Percentiles rank a stretch among this genome's conserved stretches.
These are phyloP conservation scores for Todiramphus chloris DNA, from an alignment of 2,113 vertebrate genomes.

Conservation along the genomic window DNA sequence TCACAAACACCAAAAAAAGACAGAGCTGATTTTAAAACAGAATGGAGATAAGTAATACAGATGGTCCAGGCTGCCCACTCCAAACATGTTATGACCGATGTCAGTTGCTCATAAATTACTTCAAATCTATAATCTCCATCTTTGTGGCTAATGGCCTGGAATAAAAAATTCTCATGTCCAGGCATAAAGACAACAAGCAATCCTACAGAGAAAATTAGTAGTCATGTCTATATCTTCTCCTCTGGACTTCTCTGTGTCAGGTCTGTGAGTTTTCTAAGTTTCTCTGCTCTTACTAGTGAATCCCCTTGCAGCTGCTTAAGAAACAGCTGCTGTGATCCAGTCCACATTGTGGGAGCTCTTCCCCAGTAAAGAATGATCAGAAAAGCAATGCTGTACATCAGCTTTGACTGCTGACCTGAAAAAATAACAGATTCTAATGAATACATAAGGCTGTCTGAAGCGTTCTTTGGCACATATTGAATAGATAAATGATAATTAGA, in stretches of 20 bases:
- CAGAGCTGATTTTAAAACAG: not conserved
- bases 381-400: not conserved
- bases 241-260: not conserved
- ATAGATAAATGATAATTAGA: not conserved
- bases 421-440: not conserved
- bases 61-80: not conserved
- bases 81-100: not conserved
- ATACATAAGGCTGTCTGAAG: not conserved
- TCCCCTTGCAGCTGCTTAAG: not conserved
- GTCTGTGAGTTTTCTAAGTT: not conserved
- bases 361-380: rapidly evolving
- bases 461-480: not conserved
- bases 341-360: not conserved
- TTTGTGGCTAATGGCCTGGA: not conserved
- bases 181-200: not conserved
- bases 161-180: not conserved
- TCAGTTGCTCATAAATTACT: not conserved
- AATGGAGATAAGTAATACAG: not conserved
- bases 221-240: not conserved
- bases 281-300: not conserved
- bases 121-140: not conserved
- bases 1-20: not conserved
- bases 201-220: not conserved
- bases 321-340: not conserved
- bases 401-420: not conserved